Evolutionary conservation across 2,888 invertebrate species (phyloP).

Genomic region (Onthophagus sagittarius): DNA sequence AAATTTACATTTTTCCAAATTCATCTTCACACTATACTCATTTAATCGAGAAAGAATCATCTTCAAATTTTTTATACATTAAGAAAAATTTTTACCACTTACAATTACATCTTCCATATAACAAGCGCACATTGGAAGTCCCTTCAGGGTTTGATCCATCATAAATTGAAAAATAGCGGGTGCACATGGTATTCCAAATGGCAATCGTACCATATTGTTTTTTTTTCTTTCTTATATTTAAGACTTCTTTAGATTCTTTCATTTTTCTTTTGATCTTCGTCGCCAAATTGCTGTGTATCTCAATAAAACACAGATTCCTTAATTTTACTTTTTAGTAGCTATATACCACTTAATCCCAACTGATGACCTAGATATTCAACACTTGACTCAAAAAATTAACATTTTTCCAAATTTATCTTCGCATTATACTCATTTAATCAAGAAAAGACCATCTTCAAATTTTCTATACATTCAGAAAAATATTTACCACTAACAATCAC

Average conservation of each 20-base stretch:
- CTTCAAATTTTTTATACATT: slow-evolving; percentile 10
- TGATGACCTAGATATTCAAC: slow-evolving; percentile 19
- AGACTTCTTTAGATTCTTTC: too few species aligned
- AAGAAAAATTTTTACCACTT: slow-evolving; percentile 4
- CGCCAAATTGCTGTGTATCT: too few species aligned
- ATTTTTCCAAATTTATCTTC: slow-evolving; percentile 16
- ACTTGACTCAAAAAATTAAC: slow-evolving; percentile 15
- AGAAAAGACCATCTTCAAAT: background rate
- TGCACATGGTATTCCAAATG: too few species aligned
- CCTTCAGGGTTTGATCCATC: slow-evolving; percentile 14
- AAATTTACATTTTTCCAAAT: slow-evolving; percentile 19
- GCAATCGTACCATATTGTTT: too few species aligned
- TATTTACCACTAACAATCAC: slow-evolving; percentile 11
- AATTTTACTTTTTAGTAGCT: slow-evolving; percentile 31
- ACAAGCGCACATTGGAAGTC: background rate
- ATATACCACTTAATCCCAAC: slow-evolving; percentile 31
- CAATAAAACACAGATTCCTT: too few species aligned
- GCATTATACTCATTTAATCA: slow-evolving; percentile 17
- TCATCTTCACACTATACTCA: slow-evolving; percentile 19
- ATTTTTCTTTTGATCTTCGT: too few species aligned
- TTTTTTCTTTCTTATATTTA: too few species aligned
- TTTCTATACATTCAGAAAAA: slow-evolving; percentile 12
- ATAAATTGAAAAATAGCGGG: slow-evolving; percentile 7
- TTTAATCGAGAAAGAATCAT: background rate
- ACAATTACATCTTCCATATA: slow-evolving; percentile 19